Conservation (phyloP, 1,140 invertebrate genomes). For the Drosophila sproati region DNA sequence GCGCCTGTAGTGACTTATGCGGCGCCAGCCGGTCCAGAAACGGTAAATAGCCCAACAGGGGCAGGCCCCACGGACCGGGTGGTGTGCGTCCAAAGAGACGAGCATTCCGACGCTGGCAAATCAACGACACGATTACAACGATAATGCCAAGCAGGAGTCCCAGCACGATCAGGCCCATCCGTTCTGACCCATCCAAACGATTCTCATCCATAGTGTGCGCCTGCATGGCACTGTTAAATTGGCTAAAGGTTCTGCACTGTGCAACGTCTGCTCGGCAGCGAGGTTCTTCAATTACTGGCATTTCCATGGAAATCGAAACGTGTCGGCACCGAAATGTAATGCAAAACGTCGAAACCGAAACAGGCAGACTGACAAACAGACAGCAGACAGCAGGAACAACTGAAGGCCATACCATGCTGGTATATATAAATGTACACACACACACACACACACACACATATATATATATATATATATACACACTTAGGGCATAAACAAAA, state of each 20-base stretch:
- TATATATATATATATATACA: neutral
- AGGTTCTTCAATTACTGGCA: slow-evolving; percentile 68
- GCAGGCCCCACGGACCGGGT: slow-evolving; percentile 91
- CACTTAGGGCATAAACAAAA: neutral
- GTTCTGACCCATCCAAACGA: neutral
- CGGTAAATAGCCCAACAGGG: slow-evolving; percentile 91
- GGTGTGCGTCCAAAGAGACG: slow-evolving; percentile 84
- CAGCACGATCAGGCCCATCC: slow-evolving; percentile 22
- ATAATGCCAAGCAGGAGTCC: slow-evolving; percentile 37
- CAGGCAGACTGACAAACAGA: neutral
- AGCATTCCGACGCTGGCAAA: slow-evolving; percentile 55
- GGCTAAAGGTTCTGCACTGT: neutral
- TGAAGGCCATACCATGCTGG: slow-evolving; percentile 8
- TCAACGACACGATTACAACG: slow-evolving; percentile 31
- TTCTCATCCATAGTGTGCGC: slow-evolving; percentile 33
- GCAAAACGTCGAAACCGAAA: slow-evolving; percentile 29
- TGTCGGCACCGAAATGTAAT: slow-evolving; percentile 50
- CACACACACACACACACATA: neutral
- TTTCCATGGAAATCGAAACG: slow-evolving; percentile 67
- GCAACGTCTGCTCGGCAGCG: slow-evolving; percentile 57
- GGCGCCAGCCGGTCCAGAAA: slow-evolving; percentile 89
- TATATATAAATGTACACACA: slow-evolving; percentile 1
- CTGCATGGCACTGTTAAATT: neutral
- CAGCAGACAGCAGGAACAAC: slow-evolving; percentile 10
- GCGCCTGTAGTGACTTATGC: slow-evolving; percentile 88